Base-by-base conservation (phyloP, 1,140 invertebrate genomes). In the Drosophila pandora region DNA sequence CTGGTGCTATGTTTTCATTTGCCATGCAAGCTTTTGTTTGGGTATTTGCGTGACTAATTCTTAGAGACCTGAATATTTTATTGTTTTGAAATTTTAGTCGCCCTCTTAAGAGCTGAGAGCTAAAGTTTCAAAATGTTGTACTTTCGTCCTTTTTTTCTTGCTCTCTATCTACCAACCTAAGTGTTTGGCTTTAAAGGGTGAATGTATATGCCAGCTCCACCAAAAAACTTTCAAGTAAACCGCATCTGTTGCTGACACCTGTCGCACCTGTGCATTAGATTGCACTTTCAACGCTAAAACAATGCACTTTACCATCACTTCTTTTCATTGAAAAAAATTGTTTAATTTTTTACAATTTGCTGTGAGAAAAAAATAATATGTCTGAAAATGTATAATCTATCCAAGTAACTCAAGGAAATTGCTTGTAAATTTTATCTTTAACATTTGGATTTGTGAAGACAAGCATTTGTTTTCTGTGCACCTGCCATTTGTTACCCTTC, bases 161-260 rank as follows among this genome's bases (percentile, higher is more conserved):
- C 2, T 4, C 13, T 37, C 37, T 13, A 47, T 23, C 30, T 23
- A n/a, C n/a, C n/a, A 5, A 21, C 41, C 17, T 21, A 3, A 43
- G 5, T 43, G 6, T 43, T 43, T 21, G 1, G 1, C 41, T 43
- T 43, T 43, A 12, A 43, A 43, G 41, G n/a, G 41, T 21, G 41
- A 17, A 43, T 68, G 47, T 7, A 34, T 32, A 56, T 56, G 63
- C 22, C 28, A 62, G 48, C 12, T 13, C 65, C 39, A 43, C 48
- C 48, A 65, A 53, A 22, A 45, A 69, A 39, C 50, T 49, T 30
- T 63, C 30, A 21, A 17, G 63, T 23, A 8, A 17, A 69, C 41
- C 41, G 39, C 49, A 55, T 12, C 43, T 57, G 43, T 12, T 32
- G 64, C 34, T 70, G 67, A 69, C 63, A 69, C 63, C 41, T 70